phyloP scores from a whole-genome alignment of 2,888 invertebrate genomes.

The Trissolcus brochymenae region DNA sequence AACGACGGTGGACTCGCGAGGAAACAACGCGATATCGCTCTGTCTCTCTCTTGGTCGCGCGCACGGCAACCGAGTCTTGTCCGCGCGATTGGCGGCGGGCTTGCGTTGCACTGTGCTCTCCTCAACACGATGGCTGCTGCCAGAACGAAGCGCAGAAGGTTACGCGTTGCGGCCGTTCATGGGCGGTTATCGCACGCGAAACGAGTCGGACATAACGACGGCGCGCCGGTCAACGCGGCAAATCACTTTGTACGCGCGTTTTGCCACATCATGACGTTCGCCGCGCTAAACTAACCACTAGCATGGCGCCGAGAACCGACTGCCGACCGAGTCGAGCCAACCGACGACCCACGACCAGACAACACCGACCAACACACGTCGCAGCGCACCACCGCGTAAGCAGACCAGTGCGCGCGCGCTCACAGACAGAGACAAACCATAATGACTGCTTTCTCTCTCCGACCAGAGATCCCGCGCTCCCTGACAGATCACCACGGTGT shows the following conservation, averaged over 20 bases:
- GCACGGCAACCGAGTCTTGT: conserved; percentile 46
- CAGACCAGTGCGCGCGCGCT: conserved; percentile 39
- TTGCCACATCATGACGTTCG: conserved; percentile 77
- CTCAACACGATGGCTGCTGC: conserved; percentile 33
- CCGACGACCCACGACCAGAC: conserved; percentile 62
- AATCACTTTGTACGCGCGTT: conserved; percentile 68
- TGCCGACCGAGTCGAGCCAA: conserved; percentile 58
- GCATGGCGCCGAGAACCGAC: conserved; percentile 69
- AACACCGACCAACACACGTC: conserved; percentile 46
- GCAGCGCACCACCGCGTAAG: conserved; percentile 41
- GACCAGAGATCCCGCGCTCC: background rate
- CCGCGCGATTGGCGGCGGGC: conserved; percentile 27
- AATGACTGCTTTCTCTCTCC: background rate
- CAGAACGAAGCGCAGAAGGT: conserved; percentile 5
- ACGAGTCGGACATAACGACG: conserved; percentile 72
- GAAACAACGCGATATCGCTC: conserved; percentile 36
- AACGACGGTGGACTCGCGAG: conserved; percentile 34
- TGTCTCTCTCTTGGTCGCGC: conserved; percentile 52
- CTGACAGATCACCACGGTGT: conserved; percentile 8
- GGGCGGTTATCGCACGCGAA: conserved; percentile 67
- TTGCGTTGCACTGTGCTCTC: conserved; percentile 27
- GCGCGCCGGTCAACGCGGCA: conserved; percentile 62
- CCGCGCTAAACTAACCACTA: conserved; percentile 73
- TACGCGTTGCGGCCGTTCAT: conserved; percentile 61
- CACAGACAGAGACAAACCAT: conserved; percentile 5